Conservation (phyloP, 2,113 vertebrate genomes). For the Rhinolophus sinicus region DNA sequence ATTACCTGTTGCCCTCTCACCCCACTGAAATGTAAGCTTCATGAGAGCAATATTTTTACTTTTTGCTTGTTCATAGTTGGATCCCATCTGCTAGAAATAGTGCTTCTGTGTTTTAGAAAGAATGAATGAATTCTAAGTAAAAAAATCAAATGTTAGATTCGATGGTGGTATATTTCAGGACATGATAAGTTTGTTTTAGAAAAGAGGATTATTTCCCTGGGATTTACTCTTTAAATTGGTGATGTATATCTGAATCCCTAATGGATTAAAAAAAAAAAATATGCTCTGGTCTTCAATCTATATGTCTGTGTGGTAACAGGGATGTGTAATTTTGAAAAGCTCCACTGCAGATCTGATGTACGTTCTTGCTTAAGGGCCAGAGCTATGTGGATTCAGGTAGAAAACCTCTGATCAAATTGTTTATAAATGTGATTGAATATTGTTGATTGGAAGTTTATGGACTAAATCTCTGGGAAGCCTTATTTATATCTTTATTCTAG, state of each 20-base stretch:
- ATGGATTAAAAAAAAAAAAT: not conserved
- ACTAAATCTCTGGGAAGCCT: not conserved
- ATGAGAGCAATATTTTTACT: not conserved
- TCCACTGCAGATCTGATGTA: not conserved
- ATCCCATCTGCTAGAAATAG: not conserved
- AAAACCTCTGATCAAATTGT: not conserved
- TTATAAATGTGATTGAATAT: slow-evolving; percentile 10
- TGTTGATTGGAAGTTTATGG: not conserved
- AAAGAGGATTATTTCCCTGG: not conserved
- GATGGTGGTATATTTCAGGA: not conserved
- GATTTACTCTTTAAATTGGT: not conserved
- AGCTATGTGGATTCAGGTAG: slow-evolving; percentile 1
- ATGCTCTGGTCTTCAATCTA: not conserved
- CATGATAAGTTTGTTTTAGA: not conserved
- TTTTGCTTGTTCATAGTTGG: not conserved
- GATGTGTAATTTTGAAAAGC: slow-evolving; percentile 12
- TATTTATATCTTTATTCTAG: not conserved
- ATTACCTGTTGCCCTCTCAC: not conserved
- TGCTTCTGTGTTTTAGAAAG: too few relatives aligned
- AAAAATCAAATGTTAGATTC: not conserved
- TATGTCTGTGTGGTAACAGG: not conserved
- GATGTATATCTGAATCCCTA: not conserved
- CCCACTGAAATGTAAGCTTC: not conserved
- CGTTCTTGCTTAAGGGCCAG: not conserved
- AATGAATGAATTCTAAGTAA: not conserved